These are phyloP conservation scores for Zaprionus obscuricornis DNA, from an alignment of 2,888 invertebrate genomes.

Conservation along the genomic window DNA sequence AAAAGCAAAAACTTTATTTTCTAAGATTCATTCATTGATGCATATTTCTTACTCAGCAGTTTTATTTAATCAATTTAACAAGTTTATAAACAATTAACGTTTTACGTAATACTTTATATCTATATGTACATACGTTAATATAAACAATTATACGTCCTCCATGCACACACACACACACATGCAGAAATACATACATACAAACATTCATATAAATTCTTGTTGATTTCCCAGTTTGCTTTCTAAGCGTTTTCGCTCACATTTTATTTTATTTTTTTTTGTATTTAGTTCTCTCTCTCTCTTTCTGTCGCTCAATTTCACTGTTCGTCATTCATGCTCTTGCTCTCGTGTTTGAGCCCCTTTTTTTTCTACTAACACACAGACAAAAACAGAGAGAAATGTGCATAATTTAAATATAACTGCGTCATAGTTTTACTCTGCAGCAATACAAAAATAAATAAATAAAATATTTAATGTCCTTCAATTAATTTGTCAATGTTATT, in stretches of 20 bases:
- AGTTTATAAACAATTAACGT: conserved; percentile 50
- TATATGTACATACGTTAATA: conserved; percentile 17
- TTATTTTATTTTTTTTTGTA: conserved; percentile 20
- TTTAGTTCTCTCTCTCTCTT: conserved; percentile 19
- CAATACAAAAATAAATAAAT: neutral
- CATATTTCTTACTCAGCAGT: conserved; percentile 16
- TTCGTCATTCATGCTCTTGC: no score
- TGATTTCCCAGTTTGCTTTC: conserved; percentile 36
- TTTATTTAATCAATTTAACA: conserved; percentile 47
- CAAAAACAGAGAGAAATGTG: neutral
- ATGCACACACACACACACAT: neutral
- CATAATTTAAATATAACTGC: conserved; percentile 35
- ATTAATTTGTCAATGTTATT: no score
- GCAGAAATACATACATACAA: neutral
- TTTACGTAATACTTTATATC: conserved; percentile 56
- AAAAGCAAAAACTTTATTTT: conserved; percentile 9
- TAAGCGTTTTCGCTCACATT: conserved; percentile 35
- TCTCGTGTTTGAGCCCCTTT: conserved; percentile 15
- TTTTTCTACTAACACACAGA: conserved; percentile 8
- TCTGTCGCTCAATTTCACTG: conserved; percentile 2
- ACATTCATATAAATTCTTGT: conserved; percentile 25
- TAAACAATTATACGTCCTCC: no score
- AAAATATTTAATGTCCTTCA: neutral
- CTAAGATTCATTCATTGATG: conserved; percentile 42
- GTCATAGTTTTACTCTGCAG: conserved; percentile 30